phyloP scores from a whole-genome alignment of 2,797 vertebrate species.

The Syngnathus acus region DNA sequence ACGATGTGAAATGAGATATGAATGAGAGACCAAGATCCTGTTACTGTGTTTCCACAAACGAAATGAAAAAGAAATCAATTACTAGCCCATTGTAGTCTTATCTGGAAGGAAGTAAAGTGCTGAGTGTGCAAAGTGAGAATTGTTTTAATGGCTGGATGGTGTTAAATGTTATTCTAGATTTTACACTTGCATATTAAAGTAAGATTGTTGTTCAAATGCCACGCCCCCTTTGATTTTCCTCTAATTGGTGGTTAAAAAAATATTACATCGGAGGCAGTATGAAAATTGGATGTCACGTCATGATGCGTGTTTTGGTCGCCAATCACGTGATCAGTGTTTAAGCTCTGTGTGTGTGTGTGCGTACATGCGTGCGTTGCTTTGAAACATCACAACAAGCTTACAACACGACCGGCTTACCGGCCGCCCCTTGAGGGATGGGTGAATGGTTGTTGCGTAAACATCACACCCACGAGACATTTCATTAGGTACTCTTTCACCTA shows the following conservation, averaged over 20 bases:
- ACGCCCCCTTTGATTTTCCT: not conserved
- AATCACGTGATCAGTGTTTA: slow-evolving; percentile 6
- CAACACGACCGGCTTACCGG: slow-evolving; percentile 23
- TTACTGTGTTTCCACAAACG: not conserved
- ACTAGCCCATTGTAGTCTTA: not conserved
- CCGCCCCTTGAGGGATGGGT: slow-evolving; percentile 16
- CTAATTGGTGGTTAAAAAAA: not conserved
- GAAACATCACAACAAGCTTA: slow-evolving; percentile 13
- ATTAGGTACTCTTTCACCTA: not conserved
- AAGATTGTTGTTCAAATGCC: not conserved
- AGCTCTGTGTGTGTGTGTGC: too few relatives aligned
- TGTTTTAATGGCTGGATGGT: not conserved
- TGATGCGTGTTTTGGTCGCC: not conserved
- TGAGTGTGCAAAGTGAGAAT: not conserved
- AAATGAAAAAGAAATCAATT: not conserved
- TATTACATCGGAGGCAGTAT: not conserved
- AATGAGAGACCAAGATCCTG: not conserved
- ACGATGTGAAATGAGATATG: not conserved
- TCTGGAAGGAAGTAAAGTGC: not conserved
- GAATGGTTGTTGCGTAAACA: slow-evolving; percentile 17
- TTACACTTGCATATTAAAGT: not conserved
- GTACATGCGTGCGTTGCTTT: slow-evolving; percentile 2
- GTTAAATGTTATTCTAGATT: not conserved
- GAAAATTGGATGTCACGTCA: not conserved
- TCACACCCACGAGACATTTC: not conserved